Conservation (phyloP, 1,140 invertebrate genomes). For the Eulimnadia texana region DNA sequence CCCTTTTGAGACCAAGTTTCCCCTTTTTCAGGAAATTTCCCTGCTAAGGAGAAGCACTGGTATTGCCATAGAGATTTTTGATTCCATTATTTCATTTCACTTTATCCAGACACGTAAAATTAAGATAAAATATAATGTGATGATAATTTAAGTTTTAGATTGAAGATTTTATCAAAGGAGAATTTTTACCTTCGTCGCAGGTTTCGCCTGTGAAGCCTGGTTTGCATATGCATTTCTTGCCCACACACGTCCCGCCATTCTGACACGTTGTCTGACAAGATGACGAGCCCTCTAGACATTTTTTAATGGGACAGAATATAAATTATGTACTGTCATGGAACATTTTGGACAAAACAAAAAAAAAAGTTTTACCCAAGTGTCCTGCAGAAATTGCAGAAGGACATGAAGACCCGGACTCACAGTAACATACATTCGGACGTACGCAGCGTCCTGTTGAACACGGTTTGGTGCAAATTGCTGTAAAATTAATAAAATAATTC, state of each 20-base stretch:
- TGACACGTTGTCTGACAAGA: slow-evolving; percentile 51
- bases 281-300: slow-evolving; percentile 20
- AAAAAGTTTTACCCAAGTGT: slow-evolving; percentile 14
- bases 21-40: too few relatives aligned
- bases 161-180: not conserved
- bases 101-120: too few relatives aligned
- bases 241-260: slow-evolving; percentile 59
- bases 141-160: too few relatives aligned
- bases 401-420: slow-evolving; percentile 32
- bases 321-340: not conserved
- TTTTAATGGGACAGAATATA: not conserved
- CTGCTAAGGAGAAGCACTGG: too few relatives aligned
- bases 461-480: slow-evolving; percentile 57
- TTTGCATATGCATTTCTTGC: slow-evolving; percentile 49
- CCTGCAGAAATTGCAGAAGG: slow-evolving; percentile 26
- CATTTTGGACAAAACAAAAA: not conserved
- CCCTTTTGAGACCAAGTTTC: too few relatives aligned
- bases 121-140: not conserved
- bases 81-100: too few relatives aligned
- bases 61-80: too few relatives aligned
- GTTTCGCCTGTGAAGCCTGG: slow-evolving; percentile 58
- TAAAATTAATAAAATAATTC: slow-evolving; percentile 19
- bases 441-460: slow-evolving; percentile 60
- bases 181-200: slow-evolving; percentile 53
- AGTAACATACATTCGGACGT: slow-evolving; percentile 65